phyloP scores from a whole-genome alignment of 2,113 vertebrate genomes.

The Vidua chalybeata region DNA sequence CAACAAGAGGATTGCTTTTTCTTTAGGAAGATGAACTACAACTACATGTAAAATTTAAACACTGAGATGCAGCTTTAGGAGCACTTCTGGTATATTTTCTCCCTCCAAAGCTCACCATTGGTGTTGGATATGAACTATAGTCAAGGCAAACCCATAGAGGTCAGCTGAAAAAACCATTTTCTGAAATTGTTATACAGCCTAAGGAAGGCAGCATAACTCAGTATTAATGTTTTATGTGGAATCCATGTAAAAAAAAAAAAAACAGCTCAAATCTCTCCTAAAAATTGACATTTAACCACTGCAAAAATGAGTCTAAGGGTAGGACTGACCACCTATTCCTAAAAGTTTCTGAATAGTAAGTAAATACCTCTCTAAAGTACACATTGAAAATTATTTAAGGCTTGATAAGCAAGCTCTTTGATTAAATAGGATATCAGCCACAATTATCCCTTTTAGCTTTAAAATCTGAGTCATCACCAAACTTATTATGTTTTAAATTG shows the following conservation, averaged over 20 bases:
- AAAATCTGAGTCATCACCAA: neutral
- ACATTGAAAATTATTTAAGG: neutral
- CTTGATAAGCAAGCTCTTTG: neutral
- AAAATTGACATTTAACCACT: neutral
- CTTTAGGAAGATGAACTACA: neutral
- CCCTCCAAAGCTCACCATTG: neutral
- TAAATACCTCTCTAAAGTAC: neutral
- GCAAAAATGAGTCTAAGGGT: neutral
- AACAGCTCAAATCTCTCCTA: neutral
- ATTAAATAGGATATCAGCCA: neutral
- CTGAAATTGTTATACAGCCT: neutral
- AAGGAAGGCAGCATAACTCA: neutral
- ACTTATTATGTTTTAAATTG: neutral
- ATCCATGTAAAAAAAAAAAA: neutral
- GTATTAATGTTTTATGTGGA: neutral
- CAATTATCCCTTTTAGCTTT: neutral
- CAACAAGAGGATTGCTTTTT: neutral
- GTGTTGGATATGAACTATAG: neutral
- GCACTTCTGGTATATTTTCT: neutral
- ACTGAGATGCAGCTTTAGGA: neutral
- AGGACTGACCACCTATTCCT: neutral
- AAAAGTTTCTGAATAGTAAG: neutral
- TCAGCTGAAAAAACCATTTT: neutral
- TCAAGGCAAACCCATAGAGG: neutral
- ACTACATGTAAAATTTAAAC: neutral